Conservation (phyloP, 2,797 vertebrate genomes). For the Pterois miles region DNA sequence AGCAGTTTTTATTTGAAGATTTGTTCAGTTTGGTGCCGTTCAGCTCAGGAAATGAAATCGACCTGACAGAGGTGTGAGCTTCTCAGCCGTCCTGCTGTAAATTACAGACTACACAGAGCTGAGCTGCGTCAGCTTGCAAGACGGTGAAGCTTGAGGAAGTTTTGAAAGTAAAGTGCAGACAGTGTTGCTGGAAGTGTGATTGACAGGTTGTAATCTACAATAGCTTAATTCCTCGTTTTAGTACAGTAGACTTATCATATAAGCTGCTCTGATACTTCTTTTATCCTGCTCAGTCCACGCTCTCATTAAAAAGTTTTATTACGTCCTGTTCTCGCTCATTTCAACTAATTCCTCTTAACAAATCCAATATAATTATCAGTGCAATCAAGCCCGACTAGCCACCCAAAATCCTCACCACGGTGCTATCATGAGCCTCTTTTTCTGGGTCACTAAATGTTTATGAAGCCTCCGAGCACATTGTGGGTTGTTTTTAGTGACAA, state of each 20-base stretch:
- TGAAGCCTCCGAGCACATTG: constrained; percentile 54
- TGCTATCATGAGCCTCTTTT: constrained; percentile 42
- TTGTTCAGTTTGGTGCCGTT: neutral
- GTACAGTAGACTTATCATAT: neutral
- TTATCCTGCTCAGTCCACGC: constrained; percentile 7
- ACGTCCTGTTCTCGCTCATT: constrained; percentile 31
- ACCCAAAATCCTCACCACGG: constrained; percentile 23
- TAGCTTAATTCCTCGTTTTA: constrained; percentile 10
- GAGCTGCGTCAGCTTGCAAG: constrained; percentile 20
- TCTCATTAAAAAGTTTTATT: constrained; percentile 13
- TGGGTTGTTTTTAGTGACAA: constrained; percentile 51
- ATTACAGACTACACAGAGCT: neutral
- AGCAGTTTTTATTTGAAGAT: constrained; percentile 43
- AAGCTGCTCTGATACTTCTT: constrained; percentile 18
- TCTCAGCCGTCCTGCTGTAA: neutral
- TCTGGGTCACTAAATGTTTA: constrained; percentile 69
- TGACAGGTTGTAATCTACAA: constrained; percentile 28
- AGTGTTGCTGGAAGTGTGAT: constrained; percentile 9
- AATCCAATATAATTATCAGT: constrained; percentile 46
- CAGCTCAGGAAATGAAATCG: constrained; percentile 26
- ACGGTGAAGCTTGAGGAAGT: constrained; percentile 4
- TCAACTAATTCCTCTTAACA: constrained; percentile 25
- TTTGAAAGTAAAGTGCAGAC: constrained; percentile 9
- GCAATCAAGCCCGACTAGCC: constrained; percentile 43
- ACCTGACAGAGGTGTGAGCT: constrained; percentile 27